These are phyloP conservation scores for Drosophila ficusphila DNA, from an alignment of 1,140 invertebrate species.

Conservation along the genomic window DNA sequence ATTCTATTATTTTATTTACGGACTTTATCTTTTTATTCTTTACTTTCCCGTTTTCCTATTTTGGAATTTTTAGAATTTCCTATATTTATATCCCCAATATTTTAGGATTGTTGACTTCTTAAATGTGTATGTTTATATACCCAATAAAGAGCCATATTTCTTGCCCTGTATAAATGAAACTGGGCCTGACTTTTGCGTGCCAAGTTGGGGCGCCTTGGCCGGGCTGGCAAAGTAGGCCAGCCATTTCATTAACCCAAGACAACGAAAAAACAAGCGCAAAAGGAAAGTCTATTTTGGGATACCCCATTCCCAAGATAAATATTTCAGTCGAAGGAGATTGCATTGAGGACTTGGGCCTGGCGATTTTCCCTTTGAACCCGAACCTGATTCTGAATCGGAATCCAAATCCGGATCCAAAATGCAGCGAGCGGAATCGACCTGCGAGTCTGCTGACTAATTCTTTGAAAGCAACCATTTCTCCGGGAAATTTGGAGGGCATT, in stretches of 20 bases:
- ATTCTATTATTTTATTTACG: no score
- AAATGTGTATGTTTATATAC: no score
- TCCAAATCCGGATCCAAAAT: not conserved
- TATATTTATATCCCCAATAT: no score
- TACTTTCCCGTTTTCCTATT: no score
- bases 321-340: slow-evolving; percentile 31
- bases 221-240: slow-evolving; percentile 63
- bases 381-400: no score
- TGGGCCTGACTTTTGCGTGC: slow-evolving; percentile 48
- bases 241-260: slow-evolving; percentile 69
- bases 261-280: slow-evolving; percentile 12
- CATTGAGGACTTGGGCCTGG: not conserved
- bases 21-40: no score
- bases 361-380: no score
- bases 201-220: slow-evolving; percentile 57
- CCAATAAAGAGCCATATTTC: not conserved
- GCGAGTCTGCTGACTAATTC: not conserved
- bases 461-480: not conserved
- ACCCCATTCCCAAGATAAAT: slow-evolving; percentile 19
- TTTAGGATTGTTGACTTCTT: no score
- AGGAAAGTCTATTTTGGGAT: slow-evolving; percentile 34
- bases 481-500: not conserved
- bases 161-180: slow-evolving; percentile 21
- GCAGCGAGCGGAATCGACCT: slow-evolving; percentile 10
- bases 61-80: no score